Percentiles rank a stretch among this genome's conserved stretches.
phyloP scores from a whole-genome alignment of 2,113 vertebrate species.

The Dipodomys spectabilis region DNA sequence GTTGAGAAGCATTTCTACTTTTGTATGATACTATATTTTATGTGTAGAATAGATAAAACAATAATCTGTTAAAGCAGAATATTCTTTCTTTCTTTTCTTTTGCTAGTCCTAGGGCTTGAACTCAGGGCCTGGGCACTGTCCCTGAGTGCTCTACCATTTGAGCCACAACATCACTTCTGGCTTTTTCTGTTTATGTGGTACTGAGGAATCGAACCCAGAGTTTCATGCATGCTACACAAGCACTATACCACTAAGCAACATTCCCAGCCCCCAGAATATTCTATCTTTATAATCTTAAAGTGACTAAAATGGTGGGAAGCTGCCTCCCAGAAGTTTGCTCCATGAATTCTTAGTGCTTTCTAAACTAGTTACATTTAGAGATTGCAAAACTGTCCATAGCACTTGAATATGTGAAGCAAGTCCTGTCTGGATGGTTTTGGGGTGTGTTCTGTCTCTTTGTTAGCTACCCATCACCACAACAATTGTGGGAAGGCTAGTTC shows the following conservation, averaged over 20 bases:
- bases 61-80: too few relatives aligned
- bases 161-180: too few relatives aligned
- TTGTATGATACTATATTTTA: slow-evolving; percentile 27
- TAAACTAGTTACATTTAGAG: slow-evolving; percentile 35
- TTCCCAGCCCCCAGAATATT: background rate
- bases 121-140: too few relatives aligned
- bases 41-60: background rate
- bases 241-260: too few relatives aligned
- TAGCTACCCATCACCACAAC: background rate
- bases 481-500: background rate
- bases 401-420: background rate
- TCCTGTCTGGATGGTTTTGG: background rate
- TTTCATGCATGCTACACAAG: too few relatives aligned
- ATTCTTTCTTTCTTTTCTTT: too few relatives aligned
- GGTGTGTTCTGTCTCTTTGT: background rate
- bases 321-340: slow-evolving; percentile 19
- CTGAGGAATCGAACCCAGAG: too few relatives aligned
- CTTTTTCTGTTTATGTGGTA: too few relatives aligned
- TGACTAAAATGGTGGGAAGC: slow-evolving; percentile 17
- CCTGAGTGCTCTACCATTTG: too few relatives aligned
- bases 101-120: too few relatives aligned
- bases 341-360: slow-evolving; percentile 15
- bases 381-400: background rate
- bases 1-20: background rate
- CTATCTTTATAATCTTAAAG: slow-evolving; percentile 46